Percentiles rank a stretch among this genome's conserved stretches.
Conservation (phyloP, 1,140 invertebrate genomes). For the Hermatobates lingyangjiaoensis region DNA sequence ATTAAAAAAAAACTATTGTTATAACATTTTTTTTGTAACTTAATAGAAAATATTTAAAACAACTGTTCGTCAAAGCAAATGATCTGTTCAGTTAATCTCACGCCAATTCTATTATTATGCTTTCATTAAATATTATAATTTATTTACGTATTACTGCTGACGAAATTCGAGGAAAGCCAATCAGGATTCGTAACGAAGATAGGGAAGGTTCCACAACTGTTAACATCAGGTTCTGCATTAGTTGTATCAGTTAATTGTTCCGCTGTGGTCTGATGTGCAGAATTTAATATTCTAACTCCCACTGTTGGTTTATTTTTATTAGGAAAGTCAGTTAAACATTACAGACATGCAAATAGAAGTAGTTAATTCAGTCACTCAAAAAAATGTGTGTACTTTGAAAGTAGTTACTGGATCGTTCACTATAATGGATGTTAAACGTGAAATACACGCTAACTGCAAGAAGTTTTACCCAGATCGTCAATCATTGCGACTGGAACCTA, state of each 20-base stretch:
- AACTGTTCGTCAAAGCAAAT: no score
- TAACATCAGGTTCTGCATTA: neutral
- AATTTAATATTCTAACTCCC: neutral
- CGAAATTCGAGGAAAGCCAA: neutral
- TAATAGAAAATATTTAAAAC: no score
- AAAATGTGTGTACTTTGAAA: slow-evolving; percentile 1
- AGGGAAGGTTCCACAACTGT: neutral
- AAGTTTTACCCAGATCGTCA: slow-evolving; percentile 61
- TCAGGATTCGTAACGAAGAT: neutral
- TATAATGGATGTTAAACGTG: slow-evolving; percentile 53
- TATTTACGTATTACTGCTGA: no score
- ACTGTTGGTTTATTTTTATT: no score
- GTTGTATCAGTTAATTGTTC: neutral
- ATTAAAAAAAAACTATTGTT: no score
- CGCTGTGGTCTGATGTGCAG: neutral
- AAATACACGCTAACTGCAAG: slow-evolving; percentile 40
- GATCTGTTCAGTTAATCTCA: no score
- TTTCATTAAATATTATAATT: no score
- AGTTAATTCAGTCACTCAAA: neutral
- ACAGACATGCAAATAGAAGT: slow-evolving; percentile 11
- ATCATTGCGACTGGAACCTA: slow-evolving; percentile 56
- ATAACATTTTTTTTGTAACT: no score
- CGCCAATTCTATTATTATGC: no score
- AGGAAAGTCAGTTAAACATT: no score
- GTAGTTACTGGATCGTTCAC: slow-evolving; percentile 25